Conservation (phyloP, 2,797 vertebrate species). For the Cygnus olor region DNA sequence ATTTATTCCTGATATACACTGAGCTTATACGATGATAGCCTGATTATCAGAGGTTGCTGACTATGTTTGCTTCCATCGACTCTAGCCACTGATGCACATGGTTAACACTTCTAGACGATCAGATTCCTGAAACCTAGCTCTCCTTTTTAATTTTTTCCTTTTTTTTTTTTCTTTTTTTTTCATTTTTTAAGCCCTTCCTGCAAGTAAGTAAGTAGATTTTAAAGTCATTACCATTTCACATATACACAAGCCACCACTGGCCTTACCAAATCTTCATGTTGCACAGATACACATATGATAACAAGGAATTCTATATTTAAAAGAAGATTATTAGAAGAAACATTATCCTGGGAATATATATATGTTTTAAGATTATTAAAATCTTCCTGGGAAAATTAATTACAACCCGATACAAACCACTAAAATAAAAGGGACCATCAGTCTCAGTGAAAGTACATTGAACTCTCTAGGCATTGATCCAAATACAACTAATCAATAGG, state of each 20-base stretch:
- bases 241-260: neutral
- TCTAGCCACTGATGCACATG: neutral
- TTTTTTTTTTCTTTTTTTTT: neutral
- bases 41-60: slow-evolving; percentile 9
- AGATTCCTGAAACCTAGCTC: neutral
- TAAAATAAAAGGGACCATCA: slow-evolving; percentile 18
- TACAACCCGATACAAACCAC: neutral
- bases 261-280: neutral
- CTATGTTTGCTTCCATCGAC: neutral
- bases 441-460: neutral
- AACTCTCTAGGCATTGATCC: neutral
- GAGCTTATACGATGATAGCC: neutral
- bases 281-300: neutral
- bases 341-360: neutral
- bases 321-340: neutral
- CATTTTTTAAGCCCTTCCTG: neutral
- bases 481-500: slow-evolving; percentile 38
- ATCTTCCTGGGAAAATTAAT: slow-evolving; percentile 19
- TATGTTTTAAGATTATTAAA: neutral
- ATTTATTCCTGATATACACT: neutral
- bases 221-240: neutral
- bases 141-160: neutral
- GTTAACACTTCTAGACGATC: slow-evolving; percentile 1
- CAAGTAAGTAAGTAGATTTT: neutral
- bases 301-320: neutral